Evolutionary conservation across 2,113 vertebrate genomes (phyloP).

Genomic region (Psammodynastes pulverulentus): DNA sequence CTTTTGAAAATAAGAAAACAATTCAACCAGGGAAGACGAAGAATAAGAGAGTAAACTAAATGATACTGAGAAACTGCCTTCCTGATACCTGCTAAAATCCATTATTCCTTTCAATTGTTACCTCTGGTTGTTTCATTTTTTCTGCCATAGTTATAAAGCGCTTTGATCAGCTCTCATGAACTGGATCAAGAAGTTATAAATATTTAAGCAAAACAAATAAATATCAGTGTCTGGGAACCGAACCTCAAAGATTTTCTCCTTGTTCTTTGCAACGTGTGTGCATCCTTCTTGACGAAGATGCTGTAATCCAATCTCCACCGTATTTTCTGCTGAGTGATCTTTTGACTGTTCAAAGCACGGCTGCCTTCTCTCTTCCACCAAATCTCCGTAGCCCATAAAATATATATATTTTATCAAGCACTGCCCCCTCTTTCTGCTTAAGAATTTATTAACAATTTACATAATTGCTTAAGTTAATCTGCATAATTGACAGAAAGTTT

Average conservation of each 20-base stretch:
- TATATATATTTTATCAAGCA: constrained; percentile 67
- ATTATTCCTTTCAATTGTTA: not conserved
- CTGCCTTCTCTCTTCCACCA: not conserved
- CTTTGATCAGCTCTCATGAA: not conserved
- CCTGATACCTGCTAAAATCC: not conserved
- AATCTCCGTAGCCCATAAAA: constrained; percentile 59
- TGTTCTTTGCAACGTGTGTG: not conserved
- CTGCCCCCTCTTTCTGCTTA: constrained; percentile 62
- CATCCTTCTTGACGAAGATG: not conserved
- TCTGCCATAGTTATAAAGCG: not conserved
- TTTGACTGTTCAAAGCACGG: not conserved
- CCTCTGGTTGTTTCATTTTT: not conserved
- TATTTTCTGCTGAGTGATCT: not conserved
- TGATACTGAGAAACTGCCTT: not conserved
- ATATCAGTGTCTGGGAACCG: not conserved
- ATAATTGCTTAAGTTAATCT: constrained; percentile 79
- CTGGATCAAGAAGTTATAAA: not conserved
- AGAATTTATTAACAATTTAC: constrained; percentile 82
- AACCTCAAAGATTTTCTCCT: not conserved
- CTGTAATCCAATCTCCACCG: not conserved
- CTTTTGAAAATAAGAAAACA: not conserved
- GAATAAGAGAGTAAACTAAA: not conserved
- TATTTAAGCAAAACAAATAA: not conserved
- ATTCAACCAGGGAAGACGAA: not conserved
- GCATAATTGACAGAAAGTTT: constrained; percentile 80